Conservation (phyloP, 2,113 vertebrate species). For the Oxyura jamaicensis region DNA sequence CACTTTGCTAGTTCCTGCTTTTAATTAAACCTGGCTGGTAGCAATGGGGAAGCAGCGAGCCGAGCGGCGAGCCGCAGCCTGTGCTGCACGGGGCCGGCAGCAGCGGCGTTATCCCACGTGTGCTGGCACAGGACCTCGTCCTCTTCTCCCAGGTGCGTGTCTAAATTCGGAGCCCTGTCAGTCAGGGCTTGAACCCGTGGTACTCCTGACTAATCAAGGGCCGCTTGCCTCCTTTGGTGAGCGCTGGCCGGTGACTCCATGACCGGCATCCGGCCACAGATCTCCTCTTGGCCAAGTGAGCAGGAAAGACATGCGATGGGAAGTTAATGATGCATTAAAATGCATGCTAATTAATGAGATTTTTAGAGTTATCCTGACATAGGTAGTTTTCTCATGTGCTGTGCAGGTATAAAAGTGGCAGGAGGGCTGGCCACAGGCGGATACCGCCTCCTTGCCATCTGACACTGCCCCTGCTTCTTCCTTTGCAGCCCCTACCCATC, state of each 20-base stretch:
- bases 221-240: neutral
- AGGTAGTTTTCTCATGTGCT: neutral
- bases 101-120: rapidly evolving
- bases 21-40: slow-evolving; percentile 13
- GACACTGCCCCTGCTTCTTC: neutral
- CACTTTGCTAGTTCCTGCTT: slow-evolving; percentile 31
- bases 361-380: neutral
- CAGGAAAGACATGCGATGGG: neutral
- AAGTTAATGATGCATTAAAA: neutral
- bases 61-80: neutral
- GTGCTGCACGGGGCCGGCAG: neutral
- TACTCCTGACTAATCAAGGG: neutral
- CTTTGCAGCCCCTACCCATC: neutral
- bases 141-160: neutral
- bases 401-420: neutral
- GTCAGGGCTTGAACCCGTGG: neutral
- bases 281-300: neutral
- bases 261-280: neutral
- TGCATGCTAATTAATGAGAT: neutral
- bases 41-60: neutral
- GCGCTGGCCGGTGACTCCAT: rapidly evolving
- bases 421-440: neutral
- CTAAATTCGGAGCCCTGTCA: neutral
- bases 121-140: neutral
- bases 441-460: neutral